Evolutionary conservation across 1,140 invertebrate species (phyloP), one percentile per base, ranked within the genome.

Genomic region (Thaumatotibia leucotreta): DNA sequence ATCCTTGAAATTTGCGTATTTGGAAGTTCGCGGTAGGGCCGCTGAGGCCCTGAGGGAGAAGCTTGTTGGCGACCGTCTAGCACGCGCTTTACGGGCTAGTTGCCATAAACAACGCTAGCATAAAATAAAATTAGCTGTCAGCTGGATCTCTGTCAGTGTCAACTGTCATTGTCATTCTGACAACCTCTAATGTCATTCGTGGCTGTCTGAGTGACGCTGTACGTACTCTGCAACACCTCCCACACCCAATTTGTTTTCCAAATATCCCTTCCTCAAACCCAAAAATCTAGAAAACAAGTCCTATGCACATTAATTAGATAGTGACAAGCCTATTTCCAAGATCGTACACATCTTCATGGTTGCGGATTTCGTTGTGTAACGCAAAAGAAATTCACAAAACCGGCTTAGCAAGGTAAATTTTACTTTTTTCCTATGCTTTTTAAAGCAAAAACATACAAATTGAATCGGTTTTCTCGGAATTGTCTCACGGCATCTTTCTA

Each of bases 201-300:
- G 24, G 14, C 9, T 39, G 33, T 5, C 31, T 4, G 31, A 24
- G 52, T 29, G 52, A 58, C 52, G 52, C 52, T 27, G 52, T 24
- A 58, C 11, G 14, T 45, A 20, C 14, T 14, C 39, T 45, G 24
- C 24, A 31, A 8, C 24, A 58, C 24, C 52, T 11, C 29, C 52
- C 52, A 58, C 52, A 58, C 52, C 52, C 52, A 29, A 45, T 58
- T 58, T 58, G 52, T 58, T 58, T 58, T 58, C 52, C 24, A 58
- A 58, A 58, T 58, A 58, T 58, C 52, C 52, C 52, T 58, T 29
- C 52, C 52, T 58, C 4, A 24, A 17, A 8, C 23, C 52, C 52
- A 29, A 58, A 27, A 27, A 58, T 14, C 14, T 14, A 58, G 23
- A 29, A 10, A 11, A 31, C 24, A 58, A 31, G 20, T 14, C 11